Base-by-base conservation (phyloP, 2,797 vertebrate genomes). In the Falco naumanni region DNA sequence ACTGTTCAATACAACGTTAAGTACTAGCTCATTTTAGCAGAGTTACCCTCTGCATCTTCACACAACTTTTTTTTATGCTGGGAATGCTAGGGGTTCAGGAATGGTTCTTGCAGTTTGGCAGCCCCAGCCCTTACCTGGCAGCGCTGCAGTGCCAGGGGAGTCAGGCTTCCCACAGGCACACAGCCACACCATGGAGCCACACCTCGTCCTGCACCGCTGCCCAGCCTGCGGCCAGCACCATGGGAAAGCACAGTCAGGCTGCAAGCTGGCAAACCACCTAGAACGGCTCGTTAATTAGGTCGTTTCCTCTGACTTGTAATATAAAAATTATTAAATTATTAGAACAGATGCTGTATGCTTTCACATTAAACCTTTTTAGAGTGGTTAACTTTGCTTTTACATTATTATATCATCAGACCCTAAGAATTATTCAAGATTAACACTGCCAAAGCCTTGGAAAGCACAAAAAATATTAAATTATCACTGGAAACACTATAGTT, bases 161-260 rank as follows among this genome's bases (percentile, higher is more conserved):
- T 47, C 43, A 16, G 2, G 3, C 19, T 28, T 61, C 34, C 37
- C 41, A 7, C 14, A 9, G 39, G 29, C 72, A 43, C 24, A 53
- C 29, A 37, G 10, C 15, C 21, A 53, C 29, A n/a, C 10, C 15
- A 14, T 18, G 37, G 59, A 70, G 21, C 47, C 51, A 33, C 13
- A 8, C 3, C 39, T 15, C 5, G 16, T 33, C 48, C 56, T 54
- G 51, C 1, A 0, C 13, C 1, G 1, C 54, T 72, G 63, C 15
- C 6, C 6, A 34, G 66, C 43, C 14, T 79, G 43, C 39, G 76
- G 34, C 21, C 59, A 87, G 71, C 51, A 66, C 34, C 48, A 19
- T 3, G 33, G 50, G 18, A 79, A 64, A 74, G 53, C 22, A 33
- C 53, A 39, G 3, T 15, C 29, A 34, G 43, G 13, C 65, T 75